Base-by-base conservation (phyloP, 1,140 invertebrate species). In the Bombus pascuorum region DNA sequence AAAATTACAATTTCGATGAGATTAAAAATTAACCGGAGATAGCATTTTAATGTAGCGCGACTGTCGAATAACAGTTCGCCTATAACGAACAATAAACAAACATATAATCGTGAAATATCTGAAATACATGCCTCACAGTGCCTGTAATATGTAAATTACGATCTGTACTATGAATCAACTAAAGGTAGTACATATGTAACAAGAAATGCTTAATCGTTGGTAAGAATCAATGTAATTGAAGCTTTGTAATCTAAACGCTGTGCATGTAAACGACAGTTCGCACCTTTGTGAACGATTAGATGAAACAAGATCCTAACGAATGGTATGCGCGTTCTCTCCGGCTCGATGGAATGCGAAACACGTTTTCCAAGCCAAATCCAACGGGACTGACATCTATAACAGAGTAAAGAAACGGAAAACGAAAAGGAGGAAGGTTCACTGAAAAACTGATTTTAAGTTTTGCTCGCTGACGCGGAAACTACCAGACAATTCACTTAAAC, bases 401-500 rank as follows among this genome's bases (percentile, higher is more conserved):
- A 28, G 10, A 34, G 57, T 32, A 32, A 47, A 71, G 47, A 42
- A 25, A 42, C 25, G 73, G 47, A 42, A 72, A 59, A 80, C 32
- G 32, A 65, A n/a, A 37, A 25, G 42, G 22, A 34, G 15, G 34
- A 47, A 22, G 57, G 28, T 22, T 22, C 57, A 1, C 25, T 59
- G 71, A 53, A 76, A 76, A 66, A 83, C 25, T n/a, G 39, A 39
- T 73, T 47, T 57, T n/a, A 74, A 65, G 76, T 65, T 80, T 85
- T 80, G 81, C 81, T 84, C 66, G 9, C 18, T 32, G 32, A 3
- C 25, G 76, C 32, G 77, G 57, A 85, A 85, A 85, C 68, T 32
- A 85, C 68, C 25, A 80, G 83, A 85, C 83, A 85, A 85, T 80
- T 85, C 77, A 65, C 53, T 85, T 80, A 78, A 47, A 18, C 22